These are phyloP conservation scores for Netelia fuscicornis DNA, from an alignment of 2,888 invertebrate species.

Conservation along the genomic window DNA sequence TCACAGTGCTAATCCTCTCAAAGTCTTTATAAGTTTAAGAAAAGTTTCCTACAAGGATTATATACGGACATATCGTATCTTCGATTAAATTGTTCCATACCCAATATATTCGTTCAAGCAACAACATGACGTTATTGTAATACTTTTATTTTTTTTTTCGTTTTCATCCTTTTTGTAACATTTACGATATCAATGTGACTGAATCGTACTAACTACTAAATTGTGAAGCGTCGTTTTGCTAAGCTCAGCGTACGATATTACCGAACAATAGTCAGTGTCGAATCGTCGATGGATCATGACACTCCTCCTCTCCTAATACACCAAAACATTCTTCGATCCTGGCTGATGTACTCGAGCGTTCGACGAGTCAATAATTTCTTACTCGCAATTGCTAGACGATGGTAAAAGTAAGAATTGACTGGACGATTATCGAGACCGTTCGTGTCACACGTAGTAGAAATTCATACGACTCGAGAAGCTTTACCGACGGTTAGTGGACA, in stretches of 20 bases:
- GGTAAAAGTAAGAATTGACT: not conserved
- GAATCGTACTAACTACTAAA: no score
- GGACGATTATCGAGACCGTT: not conserved
- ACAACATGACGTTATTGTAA: not conserved
- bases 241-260: no score
- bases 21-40: not conserved
- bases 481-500: not conserved
- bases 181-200: no score
- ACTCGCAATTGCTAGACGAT: not conserved
- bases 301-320: not conserved
- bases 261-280: no score
- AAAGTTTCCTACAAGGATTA: not conserved
- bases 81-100: not conserved
- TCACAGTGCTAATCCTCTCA: not conserved
- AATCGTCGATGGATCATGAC: no score
- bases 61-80: not conserved
- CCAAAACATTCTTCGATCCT: not conserved
- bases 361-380: not conserved
- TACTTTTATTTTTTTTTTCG: no score
- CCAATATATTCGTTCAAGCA: not conserved
- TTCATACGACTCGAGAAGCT: not conserved
- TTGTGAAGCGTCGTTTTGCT: no score
- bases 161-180: no score
- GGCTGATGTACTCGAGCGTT: not conserved
- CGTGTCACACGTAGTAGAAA: not conserved